Base-by-base conservation (phyloP, 2,113 vertebrate species). In the Brachyhypopomus occidentalis region DNA sequence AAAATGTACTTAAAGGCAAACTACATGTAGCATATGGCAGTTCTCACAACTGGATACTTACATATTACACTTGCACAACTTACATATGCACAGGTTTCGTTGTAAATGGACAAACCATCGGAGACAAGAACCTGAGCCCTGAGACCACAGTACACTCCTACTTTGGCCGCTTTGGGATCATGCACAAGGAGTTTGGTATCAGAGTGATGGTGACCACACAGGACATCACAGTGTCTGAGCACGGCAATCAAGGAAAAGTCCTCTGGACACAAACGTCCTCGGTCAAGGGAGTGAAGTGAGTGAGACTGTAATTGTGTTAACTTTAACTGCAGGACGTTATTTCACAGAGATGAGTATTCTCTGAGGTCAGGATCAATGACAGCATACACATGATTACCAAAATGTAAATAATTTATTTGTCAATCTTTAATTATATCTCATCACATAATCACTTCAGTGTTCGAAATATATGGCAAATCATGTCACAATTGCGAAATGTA, bases 131-230 rank as follows among this genome's bases (percentile, higher is more conserved):
- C 84, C 84, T 89, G 16, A 62, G 69, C 23, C 90, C 88, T 2
- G 85, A 83, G 38, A 90, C 91, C 56, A 87, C 90, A 84, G 89
- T 94, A 8, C 95, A 94, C 71, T 96, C 96, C 0, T 98, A 96
- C 87, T 97, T 99, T 91, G 93, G 96, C 72, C 95, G 92, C 78
- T 91, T 99, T 91, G 96, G 96, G 70, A 95, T 99, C 76, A 22
- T 90, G 86, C 95, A 92, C 52, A 75, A 88, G 74, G 84, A 80
- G 4, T 86, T 96, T 83, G 87, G 92, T 60, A 83, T 97, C 69
- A 94, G 75, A 84, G 71, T 98, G 77, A 93, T 94, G 85, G 93
- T 98, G 86, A 96, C 92, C 73, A 94, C 96, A 1, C 85, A 94
- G 60, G 89, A 62, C 4, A 95, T 99, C 87, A 90, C 19, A 0